Evolutionary conservation across 30 jellyfish, hydroid and myxozoan species (phyloP).

Genomic region (Turritopsis dohrnii): DNA sequence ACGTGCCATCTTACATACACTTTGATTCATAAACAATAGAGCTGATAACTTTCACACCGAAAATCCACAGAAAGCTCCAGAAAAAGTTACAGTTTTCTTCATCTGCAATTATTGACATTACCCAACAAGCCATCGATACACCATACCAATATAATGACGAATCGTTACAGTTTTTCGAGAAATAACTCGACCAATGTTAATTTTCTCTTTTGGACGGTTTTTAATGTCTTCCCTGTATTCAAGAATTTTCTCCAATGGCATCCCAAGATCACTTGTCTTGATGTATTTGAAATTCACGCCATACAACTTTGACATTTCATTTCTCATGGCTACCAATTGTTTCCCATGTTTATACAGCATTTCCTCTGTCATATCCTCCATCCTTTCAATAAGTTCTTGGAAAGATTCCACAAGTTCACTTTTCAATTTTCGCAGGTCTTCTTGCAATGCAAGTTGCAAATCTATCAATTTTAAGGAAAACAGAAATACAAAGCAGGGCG

Average conservation of each 20-base stretch:
- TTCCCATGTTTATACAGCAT: slow-evolving; percentile 3
- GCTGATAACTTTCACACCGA: no score
- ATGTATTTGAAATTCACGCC: slow-evolving; percentile 21
- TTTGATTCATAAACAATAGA: no score
- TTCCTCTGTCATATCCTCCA: slow-evolving; percentile 3
- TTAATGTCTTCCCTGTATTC: slow-evolving; percentile 11
- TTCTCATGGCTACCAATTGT: slow-evolving; percentile 9
- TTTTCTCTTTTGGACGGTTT: slow-evolving; percentile 16
- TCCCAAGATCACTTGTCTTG: slow-evolving; percentile 16
- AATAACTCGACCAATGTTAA: not conserved
- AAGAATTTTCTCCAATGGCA: slow-evolving; percentile 7
- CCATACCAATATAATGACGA: not conserved
- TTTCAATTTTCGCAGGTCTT: not conserved
- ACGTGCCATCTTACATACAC: no score
- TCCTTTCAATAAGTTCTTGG: slow-evolving; percentile 11
- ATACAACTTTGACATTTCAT: slow-evolving; percentile 1
- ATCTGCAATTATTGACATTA: not conserved
- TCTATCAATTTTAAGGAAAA: not conserved
- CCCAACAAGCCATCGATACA: not conserved
- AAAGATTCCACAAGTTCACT: not conserved
- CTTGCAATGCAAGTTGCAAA: not conserved
- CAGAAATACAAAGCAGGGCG: not conserved
- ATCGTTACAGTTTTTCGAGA: not conserved
- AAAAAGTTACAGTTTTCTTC: not conserved
- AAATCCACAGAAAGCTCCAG: not conserved